A percentile compares a stretch with the other conserved stretches of the same genome.
phyloP scores from a whole-genome alignment of 2,113 vertebrate species.

The Syrmaticus mikado region DNA sequence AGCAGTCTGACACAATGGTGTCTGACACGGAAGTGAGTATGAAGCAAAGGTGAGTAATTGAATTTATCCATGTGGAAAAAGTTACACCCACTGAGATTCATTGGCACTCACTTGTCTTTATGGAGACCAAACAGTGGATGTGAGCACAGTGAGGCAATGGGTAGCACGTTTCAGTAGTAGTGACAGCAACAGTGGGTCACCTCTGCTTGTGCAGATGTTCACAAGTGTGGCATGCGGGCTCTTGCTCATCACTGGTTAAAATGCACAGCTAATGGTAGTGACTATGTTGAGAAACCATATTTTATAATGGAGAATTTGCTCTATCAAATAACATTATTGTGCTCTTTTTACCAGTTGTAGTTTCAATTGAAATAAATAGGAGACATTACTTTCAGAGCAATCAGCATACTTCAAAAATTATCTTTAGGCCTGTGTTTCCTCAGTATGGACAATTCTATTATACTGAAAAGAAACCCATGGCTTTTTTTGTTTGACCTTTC shows the following conservation, averaged over 20 bases:
- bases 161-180: not conserved
- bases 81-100: not conserved
- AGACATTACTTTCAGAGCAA: not conserved
- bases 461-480: not conserved
- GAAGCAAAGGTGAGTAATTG: not conserved
- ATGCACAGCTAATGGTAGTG: too few relatives aligned
- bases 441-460: not conserved
- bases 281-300: too few relatives aligned
- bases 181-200: not conserved
- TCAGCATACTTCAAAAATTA: not conserved
- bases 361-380: not conserved
- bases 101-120: not conserved
- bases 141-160: not conserved
- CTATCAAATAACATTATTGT: too few relatives aligned
- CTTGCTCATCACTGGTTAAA: not conserved
- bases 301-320: too few relatives aligned
- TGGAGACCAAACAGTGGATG: not conserved
- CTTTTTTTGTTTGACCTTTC: not conserved
- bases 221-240: not conserved
- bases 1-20: not conserved
- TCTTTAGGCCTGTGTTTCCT: not conserved
- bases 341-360: not conserved
- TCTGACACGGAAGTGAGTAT: not conserved
- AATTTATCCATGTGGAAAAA: not conserved
- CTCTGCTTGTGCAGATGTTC: not conserved